Percentiles rank a stretch among this genome's conserved stretches.
phyloP scores from a whole-genome alignment of 2,888 invertebrate genomes.

The Gibbula magus region DNA sequence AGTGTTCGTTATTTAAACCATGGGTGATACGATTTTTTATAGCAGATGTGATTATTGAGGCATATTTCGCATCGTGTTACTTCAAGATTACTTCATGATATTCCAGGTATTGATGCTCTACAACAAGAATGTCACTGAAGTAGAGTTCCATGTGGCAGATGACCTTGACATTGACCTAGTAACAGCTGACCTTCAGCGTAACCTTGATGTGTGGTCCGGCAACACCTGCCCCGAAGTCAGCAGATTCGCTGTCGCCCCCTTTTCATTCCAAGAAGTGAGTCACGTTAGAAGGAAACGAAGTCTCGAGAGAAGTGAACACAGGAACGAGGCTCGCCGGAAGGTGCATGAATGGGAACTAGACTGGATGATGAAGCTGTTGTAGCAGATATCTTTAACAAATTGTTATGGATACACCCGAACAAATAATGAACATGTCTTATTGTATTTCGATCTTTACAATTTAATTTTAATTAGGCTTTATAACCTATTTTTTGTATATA shows the following conservation, averaged over 20 bases:
- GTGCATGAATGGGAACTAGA: slow-evolving; percentile 38
- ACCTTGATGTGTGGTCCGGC: slow-evolving; percentile 39
- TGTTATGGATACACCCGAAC: too few relatives aligned
- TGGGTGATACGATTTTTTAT: too few relatives aligned
- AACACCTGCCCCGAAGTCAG: slow-evolving; percentile 31
- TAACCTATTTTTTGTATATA: too few relatives aligned
- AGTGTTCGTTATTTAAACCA: too few relatives aligned
- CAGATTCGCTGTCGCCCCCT: slow-evolving; percentile 38
- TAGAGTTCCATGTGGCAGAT: slow-evolving; percentile 34
- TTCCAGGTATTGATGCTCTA: slow-evolving; percentile 38
- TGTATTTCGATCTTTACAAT: too few relatives aligned
- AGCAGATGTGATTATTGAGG: too few relatives aligned
- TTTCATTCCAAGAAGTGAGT: slow-evolving; percentile 22
- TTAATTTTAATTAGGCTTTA: too few relatives aligned
- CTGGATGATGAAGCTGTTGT: slow-evolving; percentile 40
- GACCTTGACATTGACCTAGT: slow-evolving; percentile 21
- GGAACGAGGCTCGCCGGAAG: slow-evolving; percentile 28
- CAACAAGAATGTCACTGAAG: slow-evolving; percentile 33
- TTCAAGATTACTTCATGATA: too few relatives aligned
- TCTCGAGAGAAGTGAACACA: slow-evolving; percentile 27
- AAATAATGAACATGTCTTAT: too few relatives aligned
- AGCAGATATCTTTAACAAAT: not conserved
- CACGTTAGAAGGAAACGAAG: slow-evolving; percentile 29
- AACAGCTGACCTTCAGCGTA: slow-evolving; percentile 31
- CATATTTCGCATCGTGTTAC: too few relatives aligned